Conservation (phyloP, 2,888 invertebrate genomes). For the Latrodectus elegans region DNA sequence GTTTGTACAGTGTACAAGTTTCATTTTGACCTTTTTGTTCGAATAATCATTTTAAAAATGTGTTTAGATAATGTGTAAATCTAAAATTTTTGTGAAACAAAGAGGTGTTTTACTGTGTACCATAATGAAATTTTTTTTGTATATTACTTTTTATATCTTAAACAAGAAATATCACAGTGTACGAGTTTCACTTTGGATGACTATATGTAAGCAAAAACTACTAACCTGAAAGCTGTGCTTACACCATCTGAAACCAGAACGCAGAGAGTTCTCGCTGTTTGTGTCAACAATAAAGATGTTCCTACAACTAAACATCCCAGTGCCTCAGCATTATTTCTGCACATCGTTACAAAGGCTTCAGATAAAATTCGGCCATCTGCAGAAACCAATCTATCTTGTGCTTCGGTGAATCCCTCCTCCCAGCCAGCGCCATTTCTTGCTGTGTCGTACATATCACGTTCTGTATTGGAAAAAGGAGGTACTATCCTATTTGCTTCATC, state of each 20-base stretch:
- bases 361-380: conserved; percentile 10
- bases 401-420: conserved; percentile 49
- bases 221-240: conserved; percentile 64
- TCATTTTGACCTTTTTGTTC: no score
- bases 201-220: neutral
- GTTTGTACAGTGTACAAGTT: no score
- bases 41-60: no score
- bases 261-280: conserved; percentile 56
- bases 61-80: no score
- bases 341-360: conserved; percentile 66
- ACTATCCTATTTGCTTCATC: conserved; percentile 27
- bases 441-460: conserved; percentile 47
- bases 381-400: conserved; percentile 2
- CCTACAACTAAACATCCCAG: conserved; percentile 63
- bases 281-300: conserved; percentile 51
- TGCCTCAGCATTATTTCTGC: conserved; percentile 65
- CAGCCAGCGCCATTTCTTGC: conserved; percentile 47
- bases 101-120: no score
- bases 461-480: conserved; percentile 35
- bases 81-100: no score
- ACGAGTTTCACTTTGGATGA: no score
- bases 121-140: no score
- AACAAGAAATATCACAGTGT: no score
- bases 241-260: conserved; percentile 66
- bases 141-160: no score